Base-by-base conservation (phyloP, 2,113 vertebrate species). In the Asarcornis scutulata region DNA sequence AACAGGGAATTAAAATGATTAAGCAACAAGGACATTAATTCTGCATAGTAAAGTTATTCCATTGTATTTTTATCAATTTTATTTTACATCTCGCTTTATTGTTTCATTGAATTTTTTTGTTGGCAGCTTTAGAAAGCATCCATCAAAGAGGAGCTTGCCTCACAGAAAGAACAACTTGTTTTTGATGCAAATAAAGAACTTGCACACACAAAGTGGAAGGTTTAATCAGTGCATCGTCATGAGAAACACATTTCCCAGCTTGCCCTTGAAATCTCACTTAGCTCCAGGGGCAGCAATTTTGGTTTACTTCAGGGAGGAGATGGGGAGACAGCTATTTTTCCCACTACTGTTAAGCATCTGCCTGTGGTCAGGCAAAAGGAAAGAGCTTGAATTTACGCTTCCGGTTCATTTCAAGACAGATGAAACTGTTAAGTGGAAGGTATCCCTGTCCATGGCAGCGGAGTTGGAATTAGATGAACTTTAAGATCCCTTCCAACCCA, bases 21-120 rank as follows among this genome's bases (percentile, higher is more conserved):
- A 62, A 38, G 26, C 73, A 83, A 86, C 83, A 97, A 95, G 89
- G 91, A 86, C 53, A 75, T 75, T 72, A 92, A 88, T 92, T 91
- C 2, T 5, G 31, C 11, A 21, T 22, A 89, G n/a, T 76, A 88
- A 95, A 92, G 50, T 87, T 72, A 13, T 58, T 87, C 58, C 20
- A 27, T 48, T 56, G 53, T 55, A 53, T 56, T 78, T 69, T 38
- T 85, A 72, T 69, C 25, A 77, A 82, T 95, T 92, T 75, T 75
- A 93, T 92, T 95, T 94, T 84, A 63, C 56, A 36, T 44, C 84
- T 76, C 38, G 11, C 38, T 86, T 89, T 79, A 76, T 32, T 68
- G 1, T 82, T 87, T 93, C 34, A 89, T 17, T 67, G 34, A 22
- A 7, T 34, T 72, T 75, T 86, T 76, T 50, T 88, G 9, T 72